Percentiles rank a stretch among this genome's conserved stretches.
Evolutionary conservation across 2,797 vertebrate species (phyloP).

Genomic region (Gallinago stenura): DNA sequence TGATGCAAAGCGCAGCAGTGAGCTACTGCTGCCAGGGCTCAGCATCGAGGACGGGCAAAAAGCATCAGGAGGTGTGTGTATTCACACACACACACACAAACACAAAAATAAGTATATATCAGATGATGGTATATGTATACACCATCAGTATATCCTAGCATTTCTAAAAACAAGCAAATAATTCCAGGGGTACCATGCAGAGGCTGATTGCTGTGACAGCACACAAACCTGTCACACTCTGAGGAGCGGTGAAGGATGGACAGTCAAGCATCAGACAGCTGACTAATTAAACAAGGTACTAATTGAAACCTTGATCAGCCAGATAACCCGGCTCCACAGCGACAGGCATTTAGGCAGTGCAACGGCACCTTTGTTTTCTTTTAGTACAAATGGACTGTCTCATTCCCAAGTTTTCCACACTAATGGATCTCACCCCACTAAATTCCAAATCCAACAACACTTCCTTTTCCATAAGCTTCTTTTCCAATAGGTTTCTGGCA

Average conservation of each 20-base stretch:
- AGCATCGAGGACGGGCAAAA: background rate
- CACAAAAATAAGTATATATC: no score
- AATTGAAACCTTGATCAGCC: background rate
- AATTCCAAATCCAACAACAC: background rate
- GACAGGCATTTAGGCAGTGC: background rate
- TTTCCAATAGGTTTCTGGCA: background rate
- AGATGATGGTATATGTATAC: no score
- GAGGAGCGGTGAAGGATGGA: background rate
- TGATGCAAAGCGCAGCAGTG: background rate
- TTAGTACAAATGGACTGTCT: no score
- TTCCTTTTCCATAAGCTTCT: background rate
- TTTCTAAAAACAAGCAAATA: background rate
- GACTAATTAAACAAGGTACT: background rate
- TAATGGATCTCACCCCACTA: background rate
- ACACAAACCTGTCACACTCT: background rate
- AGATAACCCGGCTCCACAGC: background rate
- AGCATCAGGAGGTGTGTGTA: background rate
- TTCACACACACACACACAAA: background rate
- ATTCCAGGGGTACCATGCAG: rapidly evolving
- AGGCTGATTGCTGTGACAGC: background rate
- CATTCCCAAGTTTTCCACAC: rapidly evolving
- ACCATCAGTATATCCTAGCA: background rate
- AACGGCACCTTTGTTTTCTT: rapidly evolving
- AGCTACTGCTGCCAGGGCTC: background rate
- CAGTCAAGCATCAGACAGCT: rapidly evolving